These are phyloP conservation scores for Coptodon rendalli DNA, from an alignment of 2,113 vertebrate genomes.

Conservation along the genomic window DNA sequence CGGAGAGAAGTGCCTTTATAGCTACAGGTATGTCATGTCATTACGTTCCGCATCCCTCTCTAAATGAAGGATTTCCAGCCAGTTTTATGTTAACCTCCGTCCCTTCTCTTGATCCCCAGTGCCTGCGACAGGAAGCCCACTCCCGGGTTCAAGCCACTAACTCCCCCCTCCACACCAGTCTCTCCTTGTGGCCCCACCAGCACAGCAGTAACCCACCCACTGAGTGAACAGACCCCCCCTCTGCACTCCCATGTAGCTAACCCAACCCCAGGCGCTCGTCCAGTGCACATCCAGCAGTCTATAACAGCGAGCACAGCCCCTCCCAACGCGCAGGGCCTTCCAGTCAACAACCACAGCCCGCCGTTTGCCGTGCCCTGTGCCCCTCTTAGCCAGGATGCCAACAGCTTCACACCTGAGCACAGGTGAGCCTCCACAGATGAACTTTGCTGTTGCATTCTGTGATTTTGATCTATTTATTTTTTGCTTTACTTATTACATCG, in stretches of 20 bases:
- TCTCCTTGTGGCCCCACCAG: slow-evolving; percentile 73
- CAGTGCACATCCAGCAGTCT: slow-evolving; percentile 43
- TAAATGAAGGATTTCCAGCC: background rate
- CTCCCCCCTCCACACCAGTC: slow-evolving; percentile 82
- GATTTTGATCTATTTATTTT: background rate
- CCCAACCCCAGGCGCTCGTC: slow-evolving; percentile 6
- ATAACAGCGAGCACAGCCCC: background rate
- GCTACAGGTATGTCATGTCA: slow-evolving; percentile 80
- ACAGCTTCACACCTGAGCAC: slow-evolving; percentile 82
- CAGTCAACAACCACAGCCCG: slow-evolving; percentile 71
- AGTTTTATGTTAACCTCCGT: background rate
- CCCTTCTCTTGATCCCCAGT: slow-evolving; percentile 69
- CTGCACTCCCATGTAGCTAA: slow-evolving; percentile 60
- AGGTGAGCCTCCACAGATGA: slow-evolving; percentile 80
- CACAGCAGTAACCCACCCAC: slow-evolving; percentile 36
- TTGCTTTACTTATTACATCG: background rate
- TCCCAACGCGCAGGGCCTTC: slow-evolving; percentile 55
- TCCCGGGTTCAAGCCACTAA: slow-evolving; percentile 90
- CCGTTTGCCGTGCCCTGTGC: slow-evolving; percentile 83
- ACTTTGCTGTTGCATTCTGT: background rate
- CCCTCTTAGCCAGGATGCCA: slow-evolving; percentile 80
- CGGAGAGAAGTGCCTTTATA: slow-evolving; percentile 99
- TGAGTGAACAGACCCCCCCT: slow-evolving; percentile 60
- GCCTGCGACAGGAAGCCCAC: slow-evolving; percentile 93
- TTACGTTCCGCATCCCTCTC: background rate